These are phyloP conservation scores for Cristatella mucedo DNA, from an alignment of 2,888 invertebrate genomes.

Conservation along the genomic window DNA sequence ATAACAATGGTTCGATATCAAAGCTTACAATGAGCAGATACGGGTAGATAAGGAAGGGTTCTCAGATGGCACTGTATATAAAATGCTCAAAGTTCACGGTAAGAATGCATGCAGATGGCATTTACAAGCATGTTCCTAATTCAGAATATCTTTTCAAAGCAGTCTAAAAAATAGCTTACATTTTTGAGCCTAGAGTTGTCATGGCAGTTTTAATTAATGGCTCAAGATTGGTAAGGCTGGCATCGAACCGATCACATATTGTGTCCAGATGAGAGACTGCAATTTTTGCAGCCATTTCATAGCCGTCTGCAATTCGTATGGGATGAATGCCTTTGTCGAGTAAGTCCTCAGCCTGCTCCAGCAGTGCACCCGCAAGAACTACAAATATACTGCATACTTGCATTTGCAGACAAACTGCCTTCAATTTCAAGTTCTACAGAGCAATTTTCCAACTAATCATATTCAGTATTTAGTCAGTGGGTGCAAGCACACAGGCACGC, in stretches of 20 bases:
- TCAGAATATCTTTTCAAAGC: no score
- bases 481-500: background rate
- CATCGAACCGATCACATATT: constrained; percentile 74
- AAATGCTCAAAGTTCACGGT: no score
- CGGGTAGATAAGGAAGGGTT: no score
- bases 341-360: constrained; percentile 81
- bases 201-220: constrained; percentile 83
- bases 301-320: constrained; percentile 94
- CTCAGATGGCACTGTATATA: no score
- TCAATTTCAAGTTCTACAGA: no score
- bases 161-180: no score
- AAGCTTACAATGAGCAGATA: no score
- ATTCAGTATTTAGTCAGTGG: background rate
- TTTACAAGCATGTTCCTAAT: no score
- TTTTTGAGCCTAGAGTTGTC: constrained; percentile 95
- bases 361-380: constrained; percentile 65
- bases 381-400: constrained; percentile 21
- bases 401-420: no score
- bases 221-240: constrained; percentile 62
- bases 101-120: no score
- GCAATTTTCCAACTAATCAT: no score
- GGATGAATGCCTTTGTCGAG: constrained; percentile 95
- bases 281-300: constrained; percentile 80
- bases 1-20: no score
- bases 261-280: constrained; percentile 69